Percentiles rank a stretch among this genome's conserved stretches.
Conservation (phyloP, 2,888 invertebrate species). For the Marronus borbonicus region DNA sequence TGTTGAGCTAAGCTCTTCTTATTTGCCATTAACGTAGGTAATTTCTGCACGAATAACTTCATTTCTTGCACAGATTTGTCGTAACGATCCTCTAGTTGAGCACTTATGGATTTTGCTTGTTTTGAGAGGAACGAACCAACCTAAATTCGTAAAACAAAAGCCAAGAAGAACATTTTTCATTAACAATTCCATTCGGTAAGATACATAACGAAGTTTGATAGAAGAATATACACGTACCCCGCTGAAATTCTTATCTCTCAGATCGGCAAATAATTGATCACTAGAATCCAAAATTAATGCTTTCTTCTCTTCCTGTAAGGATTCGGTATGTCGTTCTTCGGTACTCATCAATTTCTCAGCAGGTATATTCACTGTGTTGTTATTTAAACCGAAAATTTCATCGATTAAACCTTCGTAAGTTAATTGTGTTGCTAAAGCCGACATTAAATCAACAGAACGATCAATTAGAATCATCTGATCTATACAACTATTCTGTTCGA, state of each 20-base stretch:
- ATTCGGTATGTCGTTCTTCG: constrained; percentile 76
- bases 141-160: constrained; percentile 61
- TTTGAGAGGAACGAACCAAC: constrained; percentile 89
- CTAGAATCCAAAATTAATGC: constrained; percentile 89
- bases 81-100: constrained; percentile 88
- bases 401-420: constrained; percentile 99
- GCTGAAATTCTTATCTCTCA: constrained; percentile 94
- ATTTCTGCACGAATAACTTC: constrained; percentile 90
- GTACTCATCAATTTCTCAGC: constrained; percentile 85
- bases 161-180: too few relatives aligned
- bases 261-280: constrained; percentile 90
- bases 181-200: neutral
- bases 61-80: constrained; percentile 96
- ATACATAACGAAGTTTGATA: neutral
- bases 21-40: constrained; percentile 89
- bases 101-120: constrained; percentile 89
- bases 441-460: constrained; percentile 91
- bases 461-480: constrained; percentile 94
- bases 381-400: constrained; percentile 91
- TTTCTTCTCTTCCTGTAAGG: constrained; percentile 78
- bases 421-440: constrained; percentile 93
- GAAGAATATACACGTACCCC: constrained; percentile 71
- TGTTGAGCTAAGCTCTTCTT: constrained; percentile 91
- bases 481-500: constrained; percentile 73
- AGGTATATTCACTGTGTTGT: constrained; percentile 86